Evolutionary conservation across 2,797 vertebrate species (phyloP), one percentile per base, ranked within the genome.

Genomic region (Setipinna tenuifilis): DNA sequence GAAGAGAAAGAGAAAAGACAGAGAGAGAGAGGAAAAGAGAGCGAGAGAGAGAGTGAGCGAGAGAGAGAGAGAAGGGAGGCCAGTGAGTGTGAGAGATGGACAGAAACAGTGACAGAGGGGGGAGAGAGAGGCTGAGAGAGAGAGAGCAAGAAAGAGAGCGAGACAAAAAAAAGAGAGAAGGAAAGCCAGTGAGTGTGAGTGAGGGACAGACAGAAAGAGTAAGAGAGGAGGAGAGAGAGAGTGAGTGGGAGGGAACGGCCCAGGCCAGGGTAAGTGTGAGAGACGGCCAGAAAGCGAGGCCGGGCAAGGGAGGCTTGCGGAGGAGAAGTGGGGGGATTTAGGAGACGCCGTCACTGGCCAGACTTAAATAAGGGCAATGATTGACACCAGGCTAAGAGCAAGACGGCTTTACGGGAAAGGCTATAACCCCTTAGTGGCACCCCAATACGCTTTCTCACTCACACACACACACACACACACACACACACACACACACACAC

Each of bases 191-290:
- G n/a, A 10, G 10, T 4, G 46, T 3, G 46, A 48, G 10, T 4
- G 46, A 48, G 10, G 46, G 46, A 48, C 3, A 10, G 46, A 48
- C 4, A 48, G 46, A 48, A 48, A 10, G 58, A 86, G 89, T 85
- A 87, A 89, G 88, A 83, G 44, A 65, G 80, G 61, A 9, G 23
- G 82, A 21, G 19, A 80, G 85, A 62, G 11, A 46, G 50, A 41
- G 54, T 14, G 71, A 25, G 83, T 50, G 83, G 85, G 28, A 82
- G 81, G 86, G 62, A 83, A 3, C 2, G 7, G 14, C 19, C 58
- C 44, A 54, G 50, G 14, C 7, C 50, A 54, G 50, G 17, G 54
- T 54, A 14, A 54, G 50, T 54, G 50, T 54, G 50, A 54, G 9
- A 54, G 50, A 54, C 50, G 9, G 50, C 3, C 50, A 54, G 50